Evolutionary conservation across 2,113 vertebrate species (phyloP).

Genomic region (Gymnobelideus leadbeateri): DNA sequence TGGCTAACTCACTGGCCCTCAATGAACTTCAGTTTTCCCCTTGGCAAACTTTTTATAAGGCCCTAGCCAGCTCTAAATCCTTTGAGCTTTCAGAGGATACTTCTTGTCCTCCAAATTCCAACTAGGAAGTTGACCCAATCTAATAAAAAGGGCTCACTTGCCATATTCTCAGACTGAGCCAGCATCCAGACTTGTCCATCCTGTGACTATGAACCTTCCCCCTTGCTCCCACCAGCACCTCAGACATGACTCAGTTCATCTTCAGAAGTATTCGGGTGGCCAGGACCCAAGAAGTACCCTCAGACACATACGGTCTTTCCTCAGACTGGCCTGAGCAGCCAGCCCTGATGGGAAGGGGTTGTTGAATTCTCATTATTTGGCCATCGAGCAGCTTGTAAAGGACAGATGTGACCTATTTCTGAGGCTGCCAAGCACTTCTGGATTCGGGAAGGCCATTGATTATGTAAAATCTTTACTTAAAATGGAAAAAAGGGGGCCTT

Average conservation of each 20-base stretch:
- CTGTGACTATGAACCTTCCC: background rate
- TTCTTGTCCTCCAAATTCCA: background rate
- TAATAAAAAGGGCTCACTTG: background rate
- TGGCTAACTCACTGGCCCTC: background rate
- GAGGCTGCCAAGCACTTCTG: conserved; percentile 69
- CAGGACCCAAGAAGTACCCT: background rate
- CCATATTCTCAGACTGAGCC: background rate
- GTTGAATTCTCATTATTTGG: background rate
- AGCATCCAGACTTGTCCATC: background rate
- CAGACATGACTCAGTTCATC: background rate
- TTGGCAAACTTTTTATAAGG: background rate
- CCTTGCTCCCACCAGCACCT: conserved; percentile 18
- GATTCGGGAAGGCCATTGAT: conserved; percentile 66
- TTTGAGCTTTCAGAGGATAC: background rate
- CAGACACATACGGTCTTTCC: background rate
- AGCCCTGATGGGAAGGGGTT: background rate
- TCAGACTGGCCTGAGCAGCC: background rate
- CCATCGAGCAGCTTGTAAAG: conserved; percentile 62
- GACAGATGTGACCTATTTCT: conserved; percentile 74
- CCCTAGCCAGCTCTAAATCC: background rate
- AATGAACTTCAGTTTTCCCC: background rate
- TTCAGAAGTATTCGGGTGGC: background rate
- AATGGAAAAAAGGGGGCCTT: background rate
- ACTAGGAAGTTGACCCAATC: background rate
- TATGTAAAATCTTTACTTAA: conserved; percentile 3